Evolutionary conservation across 2,888 invertebrate species (phyloP).

Genomic region (Lasioglossum calceatum): DNA sequence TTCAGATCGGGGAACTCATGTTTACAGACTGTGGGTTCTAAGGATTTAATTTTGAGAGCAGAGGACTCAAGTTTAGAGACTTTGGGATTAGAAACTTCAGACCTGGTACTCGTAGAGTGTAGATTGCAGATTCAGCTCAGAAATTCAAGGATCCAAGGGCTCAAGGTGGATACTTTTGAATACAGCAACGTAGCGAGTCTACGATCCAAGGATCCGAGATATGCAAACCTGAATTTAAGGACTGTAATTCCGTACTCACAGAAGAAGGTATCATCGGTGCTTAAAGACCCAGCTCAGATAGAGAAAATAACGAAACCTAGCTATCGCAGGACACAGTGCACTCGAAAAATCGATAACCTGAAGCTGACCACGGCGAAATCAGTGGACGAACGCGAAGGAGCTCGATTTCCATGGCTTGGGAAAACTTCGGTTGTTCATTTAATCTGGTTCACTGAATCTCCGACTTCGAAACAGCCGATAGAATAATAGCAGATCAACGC

Average conservation of each 20-base stretch:
- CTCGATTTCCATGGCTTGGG: constrained; percentile 39
- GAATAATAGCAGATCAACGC: constrained; percentile 70
- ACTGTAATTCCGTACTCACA: no score
- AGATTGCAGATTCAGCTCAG: neutral
- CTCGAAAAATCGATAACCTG: constrained; percentile 3
- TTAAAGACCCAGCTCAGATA: no score
- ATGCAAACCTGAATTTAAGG: no score
- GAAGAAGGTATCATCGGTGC: no score
- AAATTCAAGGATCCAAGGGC: neutral
- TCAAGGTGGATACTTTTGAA: neutral
- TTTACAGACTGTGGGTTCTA: neutral
- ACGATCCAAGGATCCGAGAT: no score
- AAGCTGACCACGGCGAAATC: constrained; percentile 26
- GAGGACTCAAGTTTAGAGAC: neutral
- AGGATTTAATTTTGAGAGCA: neutral
- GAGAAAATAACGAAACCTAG: neutral
- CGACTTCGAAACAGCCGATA: constrained; percentile 52
- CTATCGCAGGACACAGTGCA: neutral
- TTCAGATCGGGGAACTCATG: neutral
- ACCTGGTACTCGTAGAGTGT: no score
- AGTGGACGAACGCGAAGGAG: constrained; percentile 24
- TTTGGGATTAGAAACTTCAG: no score
- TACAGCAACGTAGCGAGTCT: neutral
- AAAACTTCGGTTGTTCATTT: constrained; percentile 56
- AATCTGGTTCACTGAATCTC: constrained; percentile 43